Conservation (phyloP, 2,888 invertebrate genomes). For the Troglohyphantes excavatus region DNA sequence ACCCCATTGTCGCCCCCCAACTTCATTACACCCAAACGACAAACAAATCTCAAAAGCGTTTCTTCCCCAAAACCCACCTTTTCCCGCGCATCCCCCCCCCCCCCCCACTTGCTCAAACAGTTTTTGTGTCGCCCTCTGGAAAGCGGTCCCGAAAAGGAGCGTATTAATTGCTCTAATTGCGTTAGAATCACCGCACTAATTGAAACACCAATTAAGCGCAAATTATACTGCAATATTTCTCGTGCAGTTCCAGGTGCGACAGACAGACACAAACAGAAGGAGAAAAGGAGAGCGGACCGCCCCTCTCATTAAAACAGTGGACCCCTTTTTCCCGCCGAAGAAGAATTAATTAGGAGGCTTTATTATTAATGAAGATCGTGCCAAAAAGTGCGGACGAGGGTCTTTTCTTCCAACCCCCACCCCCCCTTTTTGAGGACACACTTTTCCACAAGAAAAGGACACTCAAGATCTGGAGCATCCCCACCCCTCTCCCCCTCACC, state of each 20-base stretch:
- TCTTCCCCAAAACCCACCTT: slow-evolving; percentile 19
- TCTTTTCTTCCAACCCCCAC: slow-evolving; percentile 59
- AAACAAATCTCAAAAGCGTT: slow-evolving; percentile 49
- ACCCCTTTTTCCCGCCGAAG: slow-evolving; percentile 54
- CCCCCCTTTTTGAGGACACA: neutral
- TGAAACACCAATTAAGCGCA: slow-evolving; percentile 79
- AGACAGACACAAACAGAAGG: slow-evolving; percentile 74
- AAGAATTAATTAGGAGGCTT: slow-evolving; percentile 77
- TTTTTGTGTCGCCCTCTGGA: slow-evolving; percentile 22
- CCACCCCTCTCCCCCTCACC: neutral
- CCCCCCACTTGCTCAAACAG: neutral
- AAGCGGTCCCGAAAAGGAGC: slow-evolving; percentile 64
- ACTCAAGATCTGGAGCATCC: slow-evolving; percentile 57
- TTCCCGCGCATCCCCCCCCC: too few relatives aligned
- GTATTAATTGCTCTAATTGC: slow-evolving; percentile 79
- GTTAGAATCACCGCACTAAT: slow-evolving; percentile 78
- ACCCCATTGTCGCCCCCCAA: slow-evolving; percentile 33
- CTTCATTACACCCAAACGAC: slow-evolving; percentile 54
- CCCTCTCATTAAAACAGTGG: slow-evolving; percentile 63
- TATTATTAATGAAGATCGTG: slow-evolving; percentile 78
- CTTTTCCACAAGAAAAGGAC: slow-evolving; percentile 77
- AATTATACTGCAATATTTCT: slow-evolving; percentile 79
- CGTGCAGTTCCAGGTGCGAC: slow-evolving; percentile 70
- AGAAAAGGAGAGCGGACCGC: slow-evolving; percentile 9
- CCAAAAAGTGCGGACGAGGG: slow-evolving; percentile 76